These are phyloP conservation scores for Drosophila meridiana DNA, from an alignment of 2,888 invertebrate species.

Conservation along the genomic window DNA sequence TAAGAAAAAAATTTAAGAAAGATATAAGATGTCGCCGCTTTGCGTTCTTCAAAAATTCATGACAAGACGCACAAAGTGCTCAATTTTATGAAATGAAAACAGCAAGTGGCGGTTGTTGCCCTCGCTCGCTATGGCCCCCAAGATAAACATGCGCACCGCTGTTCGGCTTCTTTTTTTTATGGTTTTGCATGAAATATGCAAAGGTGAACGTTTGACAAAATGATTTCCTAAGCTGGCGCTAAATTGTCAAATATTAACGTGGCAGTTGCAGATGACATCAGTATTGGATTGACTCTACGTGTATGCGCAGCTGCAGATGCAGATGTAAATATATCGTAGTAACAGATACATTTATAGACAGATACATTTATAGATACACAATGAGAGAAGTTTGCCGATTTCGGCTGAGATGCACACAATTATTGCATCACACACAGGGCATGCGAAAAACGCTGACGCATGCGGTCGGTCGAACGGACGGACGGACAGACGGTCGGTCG, in stretches of 20 bases:
- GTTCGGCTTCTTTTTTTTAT: conserved; percentile 39
- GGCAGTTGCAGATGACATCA: conserved; percentile 24
- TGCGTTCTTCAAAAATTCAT: conserved; percentile 74
- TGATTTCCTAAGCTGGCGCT: conserved; percentile 63
- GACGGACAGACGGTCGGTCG: not conserved
- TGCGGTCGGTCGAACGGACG: conserved; percentile 38
- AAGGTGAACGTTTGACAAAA: conserved; percentile 53
- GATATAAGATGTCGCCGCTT: conserved; percentile 62
- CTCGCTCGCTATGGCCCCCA: conserved; percentile 1
- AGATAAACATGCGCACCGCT: conserved; percentile 14
- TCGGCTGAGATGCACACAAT: conserved; percentile 38
- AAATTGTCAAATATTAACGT: conserved; percentile 66
- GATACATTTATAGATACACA: conserved; percentile 21
- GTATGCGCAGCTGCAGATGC: conserved; percentile 1
- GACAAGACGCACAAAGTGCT: conserved; percentile 77
- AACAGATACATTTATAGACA: conserved; percentile 14
- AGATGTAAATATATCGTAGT: conserved; percentile 9
- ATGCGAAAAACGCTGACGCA: conserved; percentile 69
- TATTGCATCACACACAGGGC: conserved; percentile 70
- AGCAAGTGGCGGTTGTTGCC: conserved; percentile 58
- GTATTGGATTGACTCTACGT: not conserved
- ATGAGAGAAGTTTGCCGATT: conserved; percentile 1
- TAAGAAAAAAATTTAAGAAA: conserved; percentile 25
- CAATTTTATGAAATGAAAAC: conserved; percentile 76
- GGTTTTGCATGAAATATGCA: conserved; percentile 68